Percentiles rank a stretch among this genome's conserved stretches.
These are phyloP conservation scores for Hemitrygon akajei DNA, from an alignment of 2,797 vertebrate species.

Conservation along the genomic window DNA sequence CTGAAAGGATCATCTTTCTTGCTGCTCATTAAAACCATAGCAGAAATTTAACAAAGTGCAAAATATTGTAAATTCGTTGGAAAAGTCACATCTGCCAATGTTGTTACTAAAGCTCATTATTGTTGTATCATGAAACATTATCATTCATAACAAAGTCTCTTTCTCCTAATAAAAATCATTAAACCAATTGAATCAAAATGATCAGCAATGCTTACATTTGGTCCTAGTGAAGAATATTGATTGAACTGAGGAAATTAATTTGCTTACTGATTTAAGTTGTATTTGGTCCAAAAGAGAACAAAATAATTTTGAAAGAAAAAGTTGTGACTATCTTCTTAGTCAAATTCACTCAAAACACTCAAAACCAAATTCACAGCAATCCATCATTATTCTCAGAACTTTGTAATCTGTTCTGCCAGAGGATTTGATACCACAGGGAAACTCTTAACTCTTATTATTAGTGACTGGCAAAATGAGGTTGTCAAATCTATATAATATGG, in stretches of 20 bases:
- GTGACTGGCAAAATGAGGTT: no score
- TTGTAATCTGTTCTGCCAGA: no score
- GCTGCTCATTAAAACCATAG: background rate
- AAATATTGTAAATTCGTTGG: background rate
- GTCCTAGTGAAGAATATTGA: background rate
- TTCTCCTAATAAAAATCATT: background rate
- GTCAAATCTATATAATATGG: background rate
- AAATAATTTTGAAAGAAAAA: no score
- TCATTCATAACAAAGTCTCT: slow-evolving; percentile 2
- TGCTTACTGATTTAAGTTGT: background rate
- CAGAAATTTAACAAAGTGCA: background rate
- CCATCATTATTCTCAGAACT: no score
- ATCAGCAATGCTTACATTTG: background rate
- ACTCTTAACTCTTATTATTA: no score
- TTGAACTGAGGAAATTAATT: background rate
- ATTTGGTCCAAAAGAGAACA: background rate
- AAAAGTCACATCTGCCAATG: slow-evolving; percentile 11
- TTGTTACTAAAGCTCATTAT: background rate
- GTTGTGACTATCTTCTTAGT: no score
- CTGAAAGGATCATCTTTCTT: background rate
- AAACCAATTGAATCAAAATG: background rate
- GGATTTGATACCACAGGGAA: no score
- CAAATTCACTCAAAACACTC: no score
- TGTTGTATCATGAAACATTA: background rate
- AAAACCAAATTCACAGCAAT: no score